Percentiles rank a stretch among this genome's conserved stretches.
Conservation (phyloP, 2,888 invertebrate species). For the Antheraea yamamai region DNA sequence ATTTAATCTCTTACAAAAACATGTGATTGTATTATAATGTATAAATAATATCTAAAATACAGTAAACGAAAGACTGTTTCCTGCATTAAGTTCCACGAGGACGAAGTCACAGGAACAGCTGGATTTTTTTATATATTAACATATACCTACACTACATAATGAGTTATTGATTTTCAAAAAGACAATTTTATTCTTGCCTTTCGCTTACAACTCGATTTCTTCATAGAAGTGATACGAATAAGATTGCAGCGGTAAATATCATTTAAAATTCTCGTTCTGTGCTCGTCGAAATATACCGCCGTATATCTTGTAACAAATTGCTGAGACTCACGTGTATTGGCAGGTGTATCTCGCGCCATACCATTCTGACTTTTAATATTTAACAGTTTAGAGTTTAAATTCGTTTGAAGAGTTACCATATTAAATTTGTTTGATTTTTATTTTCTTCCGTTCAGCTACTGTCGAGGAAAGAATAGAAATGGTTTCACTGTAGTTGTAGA, state of each 20-base stretch:
- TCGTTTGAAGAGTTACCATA: conserved; percentile 14
- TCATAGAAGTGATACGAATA: not conserved
- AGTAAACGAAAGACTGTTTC: too few relatives aligned
- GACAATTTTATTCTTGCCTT: not conserved
- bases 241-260: not conserved
- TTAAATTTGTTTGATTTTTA: conserved; percentile 14
- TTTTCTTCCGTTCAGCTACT: conserved; percentile 23
- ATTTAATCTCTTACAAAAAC: too few relatives aligned
- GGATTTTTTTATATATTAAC: too few relatives aligned
- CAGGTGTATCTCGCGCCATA: conserved; percentile 39
- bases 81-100: too few relatives aligned
- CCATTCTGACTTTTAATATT: conserved; percentile 28
- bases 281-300: conserved; percentile 37
- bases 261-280: conserved; percentile 22
- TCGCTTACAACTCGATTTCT: not conserved
- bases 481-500: conserved; percentile 20
- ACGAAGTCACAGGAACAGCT: too few relatives aligned
- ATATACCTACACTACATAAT: too few relatives aligned
- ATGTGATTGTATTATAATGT: too few relatives aligned
- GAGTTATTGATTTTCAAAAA: too few relatives aligned
- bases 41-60: too few relatives aligned
- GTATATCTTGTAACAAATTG: conserved; percentile 60
- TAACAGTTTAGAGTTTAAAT: conserved; percentile 23
- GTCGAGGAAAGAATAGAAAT: conserved; percentile 36
- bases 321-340: conserved; percentile 58